Percentiles rank a stretch among this genome's conserved stretches.
Conservation (phyloP, 2,113 vertebrate species). For the Eulemur rufifrons region DNA sequence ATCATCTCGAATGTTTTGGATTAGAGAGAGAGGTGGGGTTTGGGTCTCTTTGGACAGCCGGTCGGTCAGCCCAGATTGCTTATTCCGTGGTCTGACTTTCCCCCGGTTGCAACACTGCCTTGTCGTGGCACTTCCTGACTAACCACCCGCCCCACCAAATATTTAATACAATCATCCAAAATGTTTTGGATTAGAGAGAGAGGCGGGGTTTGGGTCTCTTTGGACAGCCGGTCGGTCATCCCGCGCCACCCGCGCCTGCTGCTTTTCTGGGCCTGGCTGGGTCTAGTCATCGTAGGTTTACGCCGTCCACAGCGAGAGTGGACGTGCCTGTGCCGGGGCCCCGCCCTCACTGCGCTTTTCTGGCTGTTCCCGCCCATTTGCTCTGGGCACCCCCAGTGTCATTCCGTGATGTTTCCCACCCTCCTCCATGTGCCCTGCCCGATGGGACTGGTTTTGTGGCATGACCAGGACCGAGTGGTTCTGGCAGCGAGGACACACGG, state of each 20-base stretch:
- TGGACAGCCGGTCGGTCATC: no score
- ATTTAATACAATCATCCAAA: no score
- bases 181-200: no score
- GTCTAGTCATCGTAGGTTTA: not conserved
- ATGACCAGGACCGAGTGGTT: not conserved
- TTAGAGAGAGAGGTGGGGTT: not conserved
- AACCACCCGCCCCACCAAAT: not conserved
- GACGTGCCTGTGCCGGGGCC: no score
- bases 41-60: not conserved
- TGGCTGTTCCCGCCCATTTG: no score
- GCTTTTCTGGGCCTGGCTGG: not conserved
- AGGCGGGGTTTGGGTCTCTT: no score
- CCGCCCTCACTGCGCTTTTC: not conserved
- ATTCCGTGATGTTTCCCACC: not conserved
- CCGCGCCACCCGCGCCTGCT: not conserved
- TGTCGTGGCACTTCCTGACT: accelerated
- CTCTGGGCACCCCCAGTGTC: no score
- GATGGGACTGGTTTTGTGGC: not conserved
- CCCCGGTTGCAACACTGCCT: no score
- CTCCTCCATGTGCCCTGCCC: no score
- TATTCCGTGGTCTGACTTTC: not conserved
- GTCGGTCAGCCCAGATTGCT: no score
- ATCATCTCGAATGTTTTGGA: not conserved
- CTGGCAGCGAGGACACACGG: no score
- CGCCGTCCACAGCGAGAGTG: no score